Base-by-base conservation (phyloP, 35 echinoderm and acorn worm species). In the Heliocidaris erythrogramma region DNA sequence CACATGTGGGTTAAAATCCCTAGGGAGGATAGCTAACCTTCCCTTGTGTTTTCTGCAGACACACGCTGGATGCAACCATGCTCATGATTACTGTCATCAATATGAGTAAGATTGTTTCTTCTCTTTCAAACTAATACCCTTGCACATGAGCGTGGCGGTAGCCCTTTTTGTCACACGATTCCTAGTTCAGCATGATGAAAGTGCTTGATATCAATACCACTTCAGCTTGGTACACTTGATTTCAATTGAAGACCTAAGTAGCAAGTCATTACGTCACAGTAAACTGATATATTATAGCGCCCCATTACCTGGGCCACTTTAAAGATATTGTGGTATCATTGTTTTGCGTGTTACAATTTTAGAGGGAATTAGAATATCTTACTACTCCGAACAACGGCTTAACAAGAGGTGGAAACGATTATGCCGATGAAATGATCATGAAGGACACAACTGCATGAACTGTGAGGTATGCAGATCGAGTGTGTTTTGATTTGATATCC, bases 161-260 rank as follows among this genome's bases (percentile, higher is more conserved):
- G 21, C 65, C 59, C 65, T 78, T 78, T 78, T 78, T 27, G 65
- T 78, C 65, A 78, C 65, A 18, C 21, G 65, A 78, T 78, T 78
- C 65, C 65, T n/a, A 27, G 65, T 78, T 78, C 65, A 78, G 65
- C 27, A 78, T 24, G 17, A 78, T 27, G 65, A 78, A 78, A 78
- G 65, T 78, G 65, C 65, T 78, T 78, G 65, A 18, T 78, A 78
- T 78, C 65, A 78, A 78, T n/a, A 17, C 65, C 21, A 78, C 65
- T 78, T n/a, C 65, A 27, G 27, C 65, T 78, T 78, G 65, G 65
- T 78, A 78, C 65, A 78, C 65, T 78, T 78, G 27, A 21, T 78
- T 78, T 78, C 65, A 78, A 78, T 78, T 78, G 65, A 78, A 78
- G 65, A 78, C 65, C 65, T 78, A 78, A 78, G 65, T 78, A 78